Base-by-base conservation (phyloP, 1,140 invertebrate genomes). In the Eriosoma lanigerum region DNA sequence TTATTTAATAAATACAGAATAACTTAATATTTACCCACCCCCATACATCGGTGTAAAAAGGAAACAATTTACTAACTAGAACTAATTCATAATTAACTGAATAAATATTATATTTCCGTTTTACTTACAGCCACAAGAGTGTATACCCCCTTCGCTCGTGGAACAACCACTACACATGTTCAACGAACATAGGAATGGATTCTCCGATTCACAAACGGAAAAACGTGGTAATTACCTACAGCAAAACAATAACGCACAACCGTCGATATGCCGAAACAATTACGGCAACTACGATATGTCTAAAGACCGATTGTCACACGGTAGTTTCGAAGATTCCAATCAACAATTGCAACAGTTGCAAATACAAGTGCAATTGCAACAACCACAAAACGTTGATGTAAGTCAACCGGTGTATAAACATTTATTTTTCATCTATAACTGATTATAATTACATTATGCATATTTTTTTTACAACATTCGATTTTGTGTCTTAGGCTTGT, bases 161-260 rank as follows among this genome's bases (percentile, higher is more conserved):
- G 91, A 93, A 83, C 88, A 88, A 1, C 87, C 86, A 54, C 89
- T 93, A 46, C 91, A 92, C 83, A 89, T 90, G 5, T 88, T 93
- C 82, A 91, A 92, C 21, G 92, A 92, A 83, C 91, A 89, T 85
- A 88, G 87, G 8, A 62, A 60, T 38, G 21, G 56, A 1, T 78
- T 78, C 46, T 17, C 75, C 13, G 75, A 76, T 1, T 60, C 73
- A 4, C 81, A 64, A 26, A n/a, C 48, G 13, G 73, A 72, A 54
- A 81, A 66, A 52, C 70, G 46, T 38, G 32, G 32, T 10, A 60
- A 60, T 62, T 78, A 78, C 15, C 44, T 64, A 44, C 81, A 29
- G 24, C 78, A 80, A 8, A 68, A 78, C 56, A 58, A 58, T 44
- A 52, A 13, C 17, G 75, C 29, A 17, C 75, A 46, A 12, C 24